These are phyloP conservation scores for Rhegmatorhina hoffmannsi DNA, from an alignment of 2,113 vertebrate species.

Conservation along the genomic window DNA sequence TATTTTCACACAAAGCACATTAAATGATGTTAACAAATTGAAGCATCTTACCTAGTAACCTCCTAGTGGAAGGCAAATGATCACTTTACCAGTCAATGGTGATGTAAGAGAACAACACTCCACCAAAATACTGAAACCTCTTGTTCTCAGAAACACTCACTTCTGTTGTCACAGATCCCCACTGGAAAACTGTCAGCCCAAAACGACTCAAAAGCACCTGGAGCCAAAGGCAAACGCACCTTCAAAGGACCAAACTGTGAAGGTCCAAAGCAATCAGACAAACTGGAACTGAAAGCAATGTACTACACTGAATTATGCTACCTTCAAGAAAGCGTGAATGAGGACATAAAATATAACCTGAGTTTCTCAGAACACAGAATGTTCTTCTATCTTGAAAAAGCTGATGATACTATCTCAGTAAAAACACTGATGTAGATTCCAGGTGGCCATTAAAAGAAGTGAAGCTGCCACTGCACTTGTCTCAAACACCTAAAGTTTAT, in stretches of 20 bases:
- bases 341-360: not conserved
- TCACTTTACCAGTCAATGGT: not conserved
- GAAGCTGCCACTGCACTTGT: not conserved
- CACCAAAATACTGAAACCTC: not conserved
- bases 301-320: not conserved
- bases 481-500: not conserved
- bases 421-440: not conserved
- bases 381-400: not conserved
- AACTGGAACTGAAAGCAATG: not conserved
- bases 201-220: not conserved
- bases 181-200: not conserved
- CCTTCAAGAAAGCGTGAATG: not conserved
- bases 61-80: not conserved
- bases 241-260: not conserved
- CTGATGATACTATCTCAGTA: accelerated
- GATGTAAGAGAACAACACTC: not conserved
- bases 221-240: not conserved
- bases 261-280: not conserved
- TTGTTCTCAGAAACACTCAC: not conserved
- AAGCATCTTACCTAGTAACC: not conserved
- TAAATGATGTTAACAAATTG: not conserved
- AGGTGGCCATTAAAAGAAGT: not conserved
- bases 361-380: not conserved
- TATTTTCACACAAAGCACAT: not conserved
- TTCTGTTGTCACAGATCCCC: not conserved